Evolutionary conservation across 2,113 vertebrate genomes (phyloP), one percentile per base, ranked within the genome.

Genomic region (Ochotona princeps): DNA sequence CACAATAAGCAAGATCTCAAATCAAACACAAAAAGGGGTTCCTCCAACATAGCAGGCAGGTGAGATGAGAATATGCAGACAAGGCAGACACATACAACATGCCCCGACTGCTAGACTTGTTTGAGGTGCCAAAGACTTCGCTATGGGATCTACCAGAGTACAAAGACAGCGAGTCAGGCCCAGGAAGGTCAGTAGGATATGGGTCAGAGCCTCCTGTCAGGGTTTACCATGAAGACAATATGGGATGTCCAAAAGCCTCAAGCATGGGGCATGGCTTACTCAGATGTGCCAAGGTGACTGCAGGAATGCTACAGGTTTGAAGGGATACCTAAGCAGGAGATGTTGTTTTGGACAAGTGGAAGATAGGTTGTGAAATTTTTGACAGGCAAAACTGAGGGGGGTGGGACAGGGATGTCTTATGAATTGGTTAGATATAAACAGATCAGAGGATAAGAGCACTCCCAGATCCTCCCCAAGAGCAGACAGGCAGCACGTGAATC

Each of bases 21-120:
- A 89, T 4, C 23, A 32, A 75, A 80, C 73, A 21, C 0, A 25
- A 51, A 44, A 30, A 70, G 51, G 60, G 32, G 38, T 47, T n/a
- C 28, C 28, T 47, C 44, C 49, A 21, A 38, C 7, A 1, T 5
- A 80, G n/a, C 14, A 7, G 47, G 1, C 9, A 20, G 47, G 12
- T 14, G 28, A 74, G 15, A 54, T 2, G 18, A 65, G 17, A n/a
- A 30, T 30, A 63, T 20, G 9, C 49, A 14, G 47, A 35, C 20
- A 49, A 65, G 57, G n/a, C 14, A n/a, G 60, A 63, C 0, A 1
- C 23, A 25, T 38, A n/a, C n/a, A 6, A 11, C 18, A 38, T 26
- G 26, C 30, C 57, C n/a, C 32, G 23, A 23, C 10, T 20, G n/a
- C 4, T 9, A 75, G 8, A 17, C n/a, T 54, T 38, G 21, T 17